Conservation (phyloP, 2,113 vertebrate genomes). For the Nyctereutes procyonoides region DNA sequence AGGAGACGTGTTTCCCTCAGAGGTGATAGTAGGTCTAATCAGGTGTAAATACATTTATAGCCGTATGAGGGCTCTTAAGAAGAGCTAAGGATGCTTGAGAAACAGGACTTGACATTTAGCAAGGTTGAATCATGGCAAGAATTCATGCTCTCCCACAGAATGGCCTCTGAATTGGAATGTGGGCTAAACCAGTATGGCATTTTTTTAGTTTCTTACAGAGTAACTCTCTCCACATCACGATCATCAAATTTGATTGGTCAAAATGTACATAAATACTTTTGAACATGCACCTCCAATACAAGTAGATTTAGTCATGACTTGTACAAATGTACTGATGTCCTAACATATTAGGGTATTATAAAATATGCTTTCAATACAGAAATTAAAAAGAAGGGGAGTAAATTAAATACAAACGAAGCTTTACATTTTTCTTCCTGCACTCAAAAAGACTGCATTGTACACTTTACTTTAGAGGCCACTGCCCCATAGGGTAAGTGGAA, state of each 20-base stretch:
- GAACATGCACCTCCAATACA: neutral
- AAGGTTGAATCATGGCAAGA: conserved; percentile 36
- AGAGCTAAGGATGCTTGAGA: conserved; percentile 27
- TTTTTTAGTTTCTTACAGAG: neutral
- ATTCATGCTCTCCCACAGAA: conserved; percentile 38
- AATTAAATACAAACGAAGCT: conserved; percentile 55
- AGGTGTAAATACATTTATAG: conserved; percentile 35
- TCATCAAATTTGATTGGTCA: neutral
- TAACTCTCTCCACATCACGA: neutral
- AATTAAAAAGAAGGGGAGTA: conserved; percentile 41
- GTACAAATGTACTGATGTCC: conserved; percentile 13
- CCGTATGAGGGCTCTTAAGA: neutral
- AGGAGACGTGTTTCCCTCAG: neutral
- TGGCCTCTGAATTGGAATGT: conserved; percentile 12
- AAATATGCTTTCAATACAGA: conserved; percentile 33
- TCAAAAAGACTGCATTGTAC: neutral
- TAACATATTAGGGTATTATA: neutral
- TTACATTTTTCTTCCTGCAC: neutral
- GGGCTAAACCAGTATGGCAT: neutral
- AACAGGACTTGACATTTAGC: conserved; percentile 60
- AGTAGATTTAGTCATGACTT: conserved; percentile 52
- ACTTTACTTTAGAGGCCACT: neutral
- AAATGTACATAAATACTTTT: conserved; percentile 1
- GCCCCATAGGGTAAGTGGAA: neutral
- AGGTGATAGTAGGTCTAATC: conserved; percentile 9